Evolutionary conservation across 1,140 invertebrate genomes (phyloP), one percentile per base, ranked within the genome.

Genomic region (Listronotus bonariensis): DNA sequence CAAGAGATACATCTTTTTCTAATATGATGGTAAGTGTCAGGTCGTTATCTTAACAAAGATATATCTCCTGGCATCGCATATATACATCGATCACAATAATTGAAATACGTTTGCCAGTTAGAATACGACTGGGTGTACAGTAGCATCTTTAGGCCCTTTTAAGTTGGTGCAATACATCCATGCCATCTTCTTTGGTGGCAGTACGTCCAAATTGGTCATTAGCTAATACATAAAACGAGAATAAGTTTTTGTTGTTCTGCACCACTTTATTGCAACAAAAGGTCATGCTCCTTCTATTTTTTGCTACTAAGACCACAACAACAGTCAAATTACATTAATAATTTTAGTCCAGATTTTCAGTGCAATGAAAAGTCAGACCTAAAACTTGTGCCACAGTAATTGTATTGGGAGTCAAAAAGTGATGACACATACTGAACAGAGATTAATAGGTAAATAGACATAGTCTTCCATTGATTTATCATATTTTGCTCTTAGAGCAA

Each of bases 31-130:
- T 68, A 70, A 75, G 68, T 78, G 73, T 77, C 76, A 78, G 75
- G 76, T 78, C 76, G 76, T 77, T 77, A 78, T 78, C 75, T 68
- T 63, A 45, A 61, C 59, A 49, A 54, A 60, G 68, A 68, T 69
- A 55, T 52, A 64, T 41, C 65, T 60, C 71, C 63, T 43, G 51
- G 52, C 38, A 55, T 46, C 55, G 70, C 20, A 5, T 75, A 72
- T 74, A 65, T 73, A 76, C 71, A 76, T 69, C 69, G 65, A 73
- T 74, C 74, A 77, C 70, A 75, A 69, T 67, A 62, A 26, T 26
- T 26, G 20, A 26, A 26, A 26, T 26, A 26, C 20, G 20, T 26
- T 26, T 26, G 20, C 20, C 20, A 26, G 20, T 5, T 26, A 26
- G 20, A 26, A 26, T 26, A 26, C 20, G 20, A 26, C 20, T 5